Percentiles rank a stretch among this genome's conserved stretches.
phyloP scores from a whole-genome alignment of 53 echinoderm and acorn worm genomes.

The Crossaster papposus region DNA sequence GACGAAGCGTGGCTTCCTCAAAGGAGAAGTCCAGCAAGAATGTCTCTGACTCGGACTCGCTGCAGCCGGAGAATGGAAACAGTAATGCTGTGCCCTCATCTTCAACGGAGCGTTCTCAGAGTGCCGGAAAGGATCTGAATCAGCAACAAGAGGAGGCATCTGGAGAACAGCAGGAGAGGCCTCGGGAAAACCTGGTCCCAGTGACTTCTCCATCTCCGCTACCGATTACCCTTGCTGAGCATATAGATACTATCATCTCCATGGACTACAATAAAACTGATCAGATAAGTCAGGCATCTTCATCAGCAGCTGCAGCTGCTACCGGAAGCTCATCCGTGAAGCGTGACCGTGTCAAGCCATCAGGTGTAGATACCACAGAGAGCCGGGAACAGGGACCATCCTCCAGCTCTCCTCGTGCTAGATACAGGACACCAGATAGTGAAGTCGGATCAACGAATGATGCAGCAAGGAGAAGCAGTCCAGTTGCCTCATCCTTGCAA shows the following conservation, averaged over 20 bases:
- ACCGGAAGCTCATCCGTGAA: constrained; percentile 30
- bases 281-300: constrained; percentile 37
- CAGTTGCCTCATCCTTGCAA: constrained; percentile 49
- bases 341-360: constrained; percentile 38
- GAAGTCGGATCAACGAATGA: constrained; percentile 82
- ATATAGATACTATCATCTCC: constrained; percentile 93
- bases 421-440: constrained; percentile 66
- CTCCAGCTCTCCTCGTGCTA: constrained; percentile 46
- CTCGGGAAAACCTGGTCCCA: constrained; percentile 49
- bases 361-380: constrained; percentile 65
- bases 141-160: constrained; percentile 12
- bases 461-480: constrained; percentile 55
- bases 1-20: constrained; percentile 29
- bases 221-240: constrained; percentile 91
- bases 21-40: constrained; percentile 49
- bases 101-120: constrained; percentile 66
- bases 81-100: constrained; percentile 67
- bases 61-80: constrained; percentile 47
- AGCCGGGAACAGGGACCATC: constrained; percentile 60
- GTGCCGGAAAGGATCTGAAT: constrained; percentile 21
- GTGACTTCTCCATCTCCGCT: constrained; percentile 46
- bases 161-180: constrained; percentile 15
- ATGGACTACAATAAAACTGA: constrained; percentile 68
- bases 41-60: constrained; percentile 47
- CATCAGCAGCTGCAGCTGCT: constrained; percentile 36